Evolutionary conservation across 2,888 invertebrate species (phyloP), one percentile per base, ranked within the genome.

Genomic region (Nomada ferruginata): DNA sequence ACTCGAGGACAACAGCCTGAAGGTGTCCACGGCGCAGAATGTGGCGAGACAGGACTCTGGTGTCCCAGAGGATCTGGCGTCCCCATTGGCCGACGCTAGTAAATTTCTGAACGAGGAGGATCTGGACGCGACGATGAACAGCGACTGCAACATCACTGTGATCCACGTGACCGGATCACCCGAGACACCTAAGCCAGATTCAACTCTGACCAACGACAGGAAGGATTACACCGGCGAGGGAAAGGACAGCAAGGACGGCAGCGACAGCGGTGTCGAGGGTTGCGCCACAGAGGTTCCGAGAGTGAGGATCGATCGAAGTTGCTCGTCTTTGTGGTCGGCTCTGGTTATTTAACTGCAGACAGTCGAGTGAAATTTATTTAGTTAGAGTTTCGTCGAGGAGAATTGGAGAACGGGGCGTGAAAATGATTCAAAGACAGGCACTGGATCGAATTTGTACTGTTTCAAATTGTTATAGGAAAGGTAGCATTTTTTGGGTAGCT

Each of bases 211-310:
- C 69, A 70, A 61, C 53, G 86, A 88, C 61, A 85, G 84, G 64
- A 90, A 91, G 81, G 89, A 91, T 69, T 87, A 90, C 71, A 52
- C 83, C 20, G 66, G 84, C 66, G 91, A 92, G 70, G 88, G 91
- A 61, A 92, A 93, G 79, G 93, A 93, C 84, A 92, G 92, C 81
- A 93, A 93, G 82, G 96, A 97, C 82, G 97, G 97, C 77, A 97
- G 97, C 92, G 97, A 97, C 91, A 97, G 97, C 90, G 97, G 97
- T 7, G 96, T 97, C 20, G 97, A 97, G 90, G 96, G 97, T 2
- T 92, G 94, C 76, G 94, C 94, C 65, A 95, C 95, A 66, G 94
- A 94, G 74, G 90, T 94, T 83, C 89, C 92, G 89, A 91, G 94
- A 94, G 90, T 93, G 85, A 85, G 79, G 42, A 65, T 78, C 70